A percentile compares a stretch with the other conserved stretches of the same genome.
phyloP scores from a whole-genome alignment of 2,113 vertebrate genomes.

The Pyrgilauda ruficollis region DNA sequence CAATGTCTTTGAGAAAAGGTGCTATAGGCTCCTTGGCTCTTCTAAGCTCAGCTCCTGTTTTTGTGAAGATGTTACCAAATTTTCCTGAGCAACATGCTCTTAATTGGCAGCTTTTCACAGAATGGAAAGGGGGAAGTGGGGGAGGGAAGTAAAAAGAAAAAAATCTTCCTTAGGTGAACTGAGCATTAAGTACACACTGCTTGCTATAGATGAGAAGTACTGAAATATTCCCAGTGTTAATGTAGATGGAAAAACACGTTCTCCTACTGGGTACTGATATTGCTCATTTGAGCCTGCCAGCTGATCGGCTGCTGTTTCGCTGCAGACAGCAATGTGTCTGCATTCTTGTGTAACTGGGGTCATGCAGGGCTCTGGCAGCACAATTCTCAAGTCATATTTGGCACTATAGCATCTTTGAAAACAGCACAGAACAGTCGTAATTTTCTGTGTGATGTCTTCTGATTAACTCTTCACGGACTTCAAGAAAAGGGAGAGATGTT shows the following conservation, averaged over 20 bases:
- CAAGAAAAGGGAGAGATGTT: not conserved
- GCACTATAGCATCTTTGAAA: not conserved
- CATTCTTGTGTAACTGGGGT: not conserved
- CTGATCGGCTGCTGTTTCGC: not conserved
- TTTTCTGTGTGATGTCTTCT: not conserved
- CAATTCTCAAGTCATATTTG: conserved; percentile 3
- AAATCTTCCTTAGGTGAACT: not conserved
- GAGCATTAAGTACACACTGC: not conserved
- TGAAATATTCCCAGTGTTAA: not conserved
- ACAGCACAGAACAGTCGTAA: not conserved
- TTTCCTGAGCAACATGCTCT: not conserved
- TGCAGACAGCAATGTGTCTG: not conserved
- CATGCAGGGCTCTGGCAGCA: not conserved
- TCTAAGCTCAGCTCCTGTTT: not conserved
- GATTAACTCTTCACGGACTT: not conserved
- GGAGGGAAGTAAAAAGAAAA: not conserved
- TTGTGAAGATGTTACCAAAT: not conserved
- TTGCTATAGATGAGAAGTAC: not conserved
- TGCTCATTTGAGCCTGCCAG: not conserved
- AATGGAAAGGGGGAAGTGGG: not conserved
- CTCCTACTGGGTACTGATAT: not conserved
- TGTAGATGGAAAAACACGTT: accelerated
- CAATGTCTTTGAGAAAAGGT: not conserved
- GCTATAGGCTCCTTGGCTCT: not conserved
- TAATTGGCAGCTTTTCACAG: not conserved